These are phyloP conservation scores for Melipona beecheii DNA, from an alignment of 2,888 invertebrate genomes.

Conservation along the genomic window DNA sequence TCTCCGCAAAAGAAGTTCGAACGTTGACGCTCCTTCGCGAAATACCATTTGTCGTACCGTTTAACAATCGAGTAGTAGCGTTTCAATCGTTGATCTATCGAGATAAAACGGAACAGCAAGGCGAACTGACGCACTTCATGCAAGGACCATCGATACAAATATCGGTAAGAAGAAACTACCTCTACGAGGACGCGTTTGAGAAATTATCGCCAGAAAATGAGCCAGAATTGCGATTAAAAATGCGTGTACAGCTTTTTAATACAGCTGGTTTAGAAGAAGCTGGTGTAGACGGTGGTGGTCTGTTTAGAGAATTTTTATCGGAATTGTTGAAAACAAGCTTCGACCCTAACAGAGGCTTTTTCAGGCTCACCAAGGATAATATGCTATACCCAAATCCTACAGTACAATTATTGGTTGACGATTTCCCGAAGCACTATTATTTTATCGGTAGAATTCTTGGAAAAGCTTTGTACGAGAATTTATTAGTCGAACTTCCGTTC, in stretches of 20 bases:
- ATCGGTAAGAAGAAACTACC: conserved; percentile 93
- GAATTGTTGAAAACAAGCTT: conserved; percentile 97
- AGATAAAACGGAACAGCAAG: conserved; percentile 90
- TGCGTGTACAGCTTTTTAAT: conserved; percentile 96
- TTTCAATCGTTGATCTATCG: conserved; percentile 89
- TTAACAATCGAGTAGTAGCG: conserved; percentile 94
- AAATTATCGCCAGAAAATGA: conserved; percentile 96
- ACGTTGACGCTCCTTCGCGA: conserved; percentile 95
- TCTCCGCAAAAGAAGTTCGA: conserved; percentile 94
- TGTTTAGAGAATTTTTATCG: conserved; percentile 97
- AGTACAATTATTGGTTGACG: conserved; percentile 93
- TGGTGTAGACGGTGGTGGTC: conserved; percentile 98
- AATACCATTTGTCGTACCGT: conserved; percentile 97
- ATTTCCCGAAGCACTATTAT: conserved; percentile 95
- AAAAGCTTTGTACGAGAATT: conserved; percentile 97
- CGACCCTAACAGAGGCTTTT: conserved; percentile 98
- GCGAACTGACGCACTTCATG: conserved; percentile 90
- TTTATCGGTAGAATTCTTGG: conserved; percentile 96
- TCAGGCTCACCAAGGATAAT: conserved; percentile 94
- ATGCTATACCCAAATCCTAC: conserved; percentile 98
- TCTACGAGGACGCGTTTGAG: conserved; percentile 99
- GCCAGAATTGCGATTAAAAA: conserved; percentile 92
- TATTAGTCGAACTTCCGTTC: conserved; percentile 96
- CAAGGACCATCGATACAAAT: conserved; percentile 91
- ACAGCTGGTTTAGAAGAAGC: conserved; percentile 96